phyloP scores from a whole-genome alignment of 2,797 vertebrate species.

The Clarias fuscus region DNA sequence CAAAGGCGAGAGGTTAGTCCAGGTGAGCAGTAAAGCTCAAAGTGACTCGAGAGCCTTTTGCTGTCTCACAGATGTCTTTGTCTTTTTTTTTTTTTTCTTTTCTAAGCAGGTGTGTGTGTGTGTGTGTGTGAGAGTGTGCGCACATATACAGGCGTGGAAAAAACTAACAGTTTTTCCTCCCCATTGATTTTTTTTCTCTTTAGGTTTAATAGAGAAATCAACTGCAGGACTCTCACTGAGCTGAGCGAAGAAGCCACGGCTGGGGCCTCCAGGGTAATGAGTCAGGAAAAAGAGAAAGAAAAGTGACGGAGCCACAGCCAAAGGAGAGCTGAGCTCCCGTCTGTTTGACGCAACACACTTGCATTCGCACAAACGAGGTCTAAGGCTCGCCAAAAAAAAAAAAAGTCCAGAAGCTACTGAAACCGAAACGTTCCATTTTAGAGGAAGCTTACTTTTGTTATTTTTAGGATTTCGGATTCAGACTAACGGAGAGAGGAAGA shows the following conservation, averaged over 20 bases:
- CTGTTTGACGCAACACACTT: constrained; percentile 83
- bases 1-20: constrained; percentile 83
- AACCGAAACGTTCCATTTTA: not conserved
- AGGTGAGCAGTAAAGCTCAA: constrained; percentile 77
- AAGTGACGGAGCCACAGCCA: constrained; percentile 72
- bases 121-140: constrained; percentile 58
- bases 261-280: constrained; percentile 98
- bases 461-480: not conserved
- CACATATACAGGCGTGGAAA: constrained; percentile 60
- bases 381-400: not conserved
- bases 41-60: constrained; percentile 58
- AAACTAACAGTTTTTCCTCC: constrained; percentile 98
- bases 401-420: not conserved
- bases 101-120: constrained; percentile 68
- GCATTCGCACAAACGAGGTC: constrained; percentile 73
- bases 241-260: constrained; percentile 95
- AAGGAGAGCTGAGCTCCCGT: constrained; percentile 80
- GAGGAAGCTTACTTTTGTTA: not conserved
- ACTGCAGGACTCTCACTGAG: constrained; percentile 87
- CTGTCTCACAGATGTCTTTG: constrained; percentile 77
- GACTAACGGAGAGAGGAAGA: not conserved
- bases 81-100: constrained; percentile 76
- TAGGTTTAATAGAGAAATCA: constrained; percentile 99
- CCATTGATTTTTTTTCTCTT: constrained; percentile 98
- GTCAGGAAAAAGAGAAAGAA: constrained; percentile 83